phyloP scores from a whole-genome alignment of 1,140 invertebrate genomes.

The Planococcus citri region DNA sequence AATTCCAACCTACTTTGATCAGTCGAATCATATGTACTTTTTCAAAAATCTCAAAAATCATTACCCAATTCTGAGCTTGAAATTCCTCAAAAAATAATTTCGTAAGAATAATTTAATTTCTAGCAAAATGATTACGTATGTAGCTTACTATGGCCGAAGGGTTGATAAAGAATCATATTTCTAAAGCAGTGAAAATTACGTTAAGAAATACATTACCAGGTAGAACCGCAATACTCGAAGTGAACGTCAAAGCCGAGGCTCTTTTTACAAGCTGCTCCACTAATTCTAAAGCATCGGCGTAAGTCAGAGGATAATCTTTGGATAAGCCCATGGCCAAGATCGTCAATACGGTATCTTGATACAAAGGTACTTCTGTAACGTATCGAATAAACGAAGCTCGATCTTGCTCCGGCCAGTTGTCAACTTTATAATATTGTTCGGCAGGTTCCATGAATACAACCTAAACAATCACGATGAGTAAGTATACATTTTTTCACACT shows the following conservation, averaged over 20 bases:
- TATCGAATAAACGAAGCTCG: slow-evolving; percentile 61
- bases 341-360: slow-evolving; percentile 27
- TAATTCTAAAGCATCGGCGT: slow-evolving; percentile 72
- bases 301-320: slow-evolving; percentile 63
- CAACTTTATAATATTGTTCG: slow-evolving; percentile 79
- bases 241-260: slow-evolving; percentile 54
- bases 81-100: no score
- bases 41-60: no score
- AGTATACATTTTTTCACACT: not conserved
- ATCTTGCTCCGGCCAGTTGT: slow-evolving; percentile 90
- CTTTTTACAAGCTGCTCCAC: slow-evolving; percentile 71
- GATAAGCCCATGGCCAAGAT: slow-evolving; percentile 30
- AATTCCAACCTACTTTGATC: no score
- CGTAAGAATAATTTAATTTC: no score
- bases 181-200: not conserved
- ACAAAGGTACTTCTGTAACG: slow-evolving; percentile 57
- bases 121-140: no score
- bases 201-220: slow-evolving; percentile 22
- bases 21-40: no score
- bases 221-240: slow-evolving; percentile 42
- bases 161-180: slow-evolving; percentile 30
- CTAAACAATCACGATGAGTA: no score
- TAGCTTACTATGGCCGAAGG: no score
- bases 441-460: slow-evolving; percentile 69
- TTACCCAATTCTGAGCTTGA: no score